Conservation (phyloP, 1,140 invertebrate genomes). For the Diorhabda carinulata region DNA sequence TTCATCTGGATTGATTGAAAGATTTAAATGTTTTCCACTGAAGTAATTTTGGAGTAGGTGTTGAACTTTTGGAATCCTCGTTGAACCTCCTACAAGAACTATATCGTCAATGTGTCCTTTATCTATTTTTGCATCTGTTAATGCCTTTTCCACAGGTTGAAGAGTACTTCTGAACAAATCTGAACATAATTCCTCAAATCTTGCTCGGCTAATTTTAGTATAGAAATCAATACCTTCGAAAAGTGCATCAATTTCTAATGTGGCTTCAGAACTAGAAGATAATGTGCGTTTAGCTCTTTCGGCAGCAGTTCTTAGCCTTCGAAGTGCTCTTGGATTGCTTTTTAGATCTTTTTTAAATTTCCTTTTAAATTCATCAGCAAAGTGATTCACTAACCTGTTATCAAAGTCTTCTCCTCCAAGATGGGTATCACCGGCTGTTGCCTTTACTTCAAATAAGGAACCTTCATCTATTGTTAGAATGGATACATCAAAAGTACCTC, state of each 20-base stretch:
- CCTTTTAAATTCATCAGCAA: slow-evolving; percentile 51
- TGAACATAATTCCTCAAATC: slow-evolving; percentile 55
- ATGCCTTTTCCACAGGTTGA: slow-evolving; percentile 56
- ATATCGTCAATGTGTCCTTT: slow-evolving; percentile 65
- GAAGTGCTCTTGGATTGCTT: slow-evolving; percentile 49
- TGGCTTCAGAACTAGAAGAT: slow-evolving; percentile 52
- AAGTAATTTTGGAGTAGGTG: slow-evolving; percentile 51
- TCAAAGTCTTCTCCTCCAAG: slow-evolving; percentile 75
- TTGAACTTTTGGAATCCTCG: slow-evolving; percentile 57
- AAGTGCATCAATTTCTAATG: slow-evolving; percentile 51
- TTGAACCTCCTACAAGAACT: slow-evolving; percentile 69
- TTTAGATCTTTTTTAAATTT: slow-evolving; percentile 53
- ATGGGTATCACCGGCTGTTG: slow-evolving; percentile 59
- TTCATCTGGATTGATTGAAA: slow-evolving; percentile 54
- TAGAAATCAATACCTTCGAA: slow-evolving; percentile 53
- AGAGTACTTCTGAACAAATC: slow-evolving; percentile 55
- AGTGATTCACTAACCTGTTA: slow-evolving; percentile 68
- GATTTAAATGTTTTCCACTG: slow-evolving; percentile 50
- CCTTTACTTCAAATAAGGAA: slow-evolving; percentile 64
- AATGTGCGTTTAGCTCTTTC: slow-evolving; percentile 61
- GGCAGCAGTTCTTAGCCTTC: slow-evolving; percentile 69
- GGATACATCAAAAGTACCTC: slow-evolving; percentile 64
- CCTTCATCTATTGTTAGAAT: slow-evolving; percentile 69
- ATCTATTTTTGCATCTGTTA: slow-evolving; percentile 65
- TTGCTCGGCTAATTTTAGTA: slow-evolving; percentile 54